These are phyloP conservation scores for Athripsodes cinereus DNA, from an alignment of 2,888 invertebrate species.

Conservation along the genomic window DNA sequence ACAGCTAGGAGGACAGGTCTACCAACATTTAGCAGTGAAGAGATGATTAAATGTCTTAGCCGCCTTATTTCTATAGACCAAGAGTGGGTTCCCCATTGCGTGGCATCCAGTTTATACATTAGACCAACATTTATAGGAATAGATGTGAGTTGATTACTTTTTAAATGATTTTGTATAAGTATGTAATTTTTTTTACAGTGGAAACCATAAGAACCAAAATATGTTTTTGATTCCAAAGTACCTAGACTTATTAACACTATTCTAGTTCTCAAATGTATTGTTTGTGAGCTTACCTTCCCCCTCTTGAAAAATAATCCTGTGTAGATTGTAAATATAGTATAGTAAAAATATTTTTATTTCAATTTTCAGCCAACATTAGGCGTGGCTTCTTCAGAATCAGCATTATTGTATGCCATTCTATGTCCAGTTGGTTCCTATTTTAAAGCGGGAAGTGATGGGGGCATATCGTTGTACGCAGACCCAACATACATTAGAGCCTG, in stretches of 20 bases:
- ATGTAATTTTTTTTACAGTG: not conserved
- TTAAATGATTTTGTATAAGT: not conserved
- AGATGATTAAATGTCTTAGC: constrained; percentile 78
- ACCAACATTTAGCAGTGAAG: constrained; percentile 82
- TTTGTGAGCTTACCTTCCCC: too few species aligned
- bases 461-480: constrained; percentile 88
- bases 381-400: constrained; percentile 80
- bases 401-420: constrained; percentile 83
- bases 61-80: constrained; percentile 86
- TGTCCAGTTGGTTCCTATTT: constrained; percentile 95
- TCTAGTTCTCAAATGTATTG: too few species aligned
- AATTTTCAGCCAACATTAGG: constrained; percentile 79
- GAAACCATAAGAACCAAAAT: too few species aligned
- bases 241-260: too few species aligned
- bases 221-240: too few species aligned
- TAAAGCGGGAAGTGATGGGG: constrained; percentile 55
- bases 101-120: constrained; percentile 88
- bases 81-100: constrained; percentile 95
- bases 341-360: too few species aligned
- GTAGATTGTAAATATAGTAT: too few species aligned
- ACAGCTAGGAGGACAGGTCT: constrained; percentile 80
- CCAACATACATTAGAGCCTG: constrained; percentile 81
- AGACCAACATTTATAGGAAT: constrained; percentile 95
- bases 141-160: constrained; percentile 64
- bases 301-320: too few species aligned